Evolutionary conservation across 2,888 invertebrate species (phyloP), one percentile per base, ranked within the genome.

Genomic region (Polyommatus iphigenia): DNA sequence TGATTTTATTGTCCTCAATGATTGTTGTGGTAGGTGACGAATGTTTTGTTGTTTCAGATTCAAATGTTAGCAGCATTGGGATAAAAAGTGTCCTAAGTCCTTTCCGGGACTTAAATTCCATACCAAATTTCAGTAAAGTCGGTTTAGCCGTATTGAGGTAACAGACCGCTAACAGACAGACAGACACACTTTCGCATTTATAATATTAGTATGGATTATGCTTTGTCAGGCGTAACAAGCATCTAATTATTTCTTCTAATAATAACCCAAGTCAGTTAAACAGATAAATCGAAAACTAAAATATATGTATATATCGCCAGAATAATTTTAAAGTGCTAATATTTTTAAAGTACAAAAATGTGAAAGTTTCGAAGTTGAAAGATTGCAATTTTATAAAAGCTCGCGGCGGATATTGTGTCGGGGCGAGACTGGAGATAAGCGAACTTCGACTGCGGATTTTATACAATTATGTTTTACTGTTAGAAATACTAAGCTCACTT

Each of bases 291-390:
- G 10, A 46, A 46, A 10, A 46, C 10, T 54, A 18, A 67, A 29
- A 32, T 24, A 24, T 24, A 24, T 24, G 2, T 24, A 2, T 24
- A 29, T 67, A 29, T 67, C 5, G 29, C 29, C 29, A 15, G 67
- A 13, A 67, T 15, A 73, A 46, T 46, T 46, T 46, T 46, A 73
- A 13, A 29, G 75, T 54, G 50, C 54, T 50, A 75, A 50, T 75
- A 75, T 75, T 75, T 50, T 46, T 32, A 50, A 75, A 75, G 50
- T 75, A 54, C 75, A 54, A 54, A 46, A 24, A 50, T 75, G n/a
- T 75, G 54, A 75, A 75, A 75, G 75, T 75, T 75, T 75, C 29
- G 75, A 75, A 75, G 50, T 54, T 75, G 75, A 75, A 50, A 75
- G 75, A 75, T 75, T 75, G 75, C 24, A 75, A 75, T 75, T 75